phyloP scores from a whole-genome alignment of 2,888 invertebrate genomes.

The Colletes collaris region DNA sequence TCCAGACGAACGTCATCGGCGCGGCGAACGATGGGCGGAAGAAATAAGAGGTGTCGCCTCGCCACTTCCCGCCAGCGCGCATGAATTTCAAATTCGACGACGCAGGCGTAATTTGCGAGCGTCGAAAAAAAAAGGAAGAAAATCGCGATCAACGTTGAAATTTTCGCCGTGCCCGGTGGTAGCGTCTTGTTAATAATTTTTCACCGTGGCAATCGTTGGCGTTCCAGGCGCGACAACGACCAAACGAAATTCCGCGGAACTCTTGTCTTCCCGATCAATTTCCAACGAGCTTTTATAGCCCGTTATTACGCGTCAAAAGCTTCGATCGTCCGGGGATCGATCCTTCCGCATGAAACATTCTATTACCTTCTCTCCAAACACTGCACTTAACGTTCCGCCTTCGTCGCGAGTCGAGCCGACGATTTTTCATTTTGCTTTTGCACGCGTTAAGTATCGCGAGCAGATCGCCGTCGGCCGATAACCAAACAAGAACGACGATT shows the following conservation, averaged over 20 bases:
- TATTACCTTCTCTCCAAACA: slow-evolving; percentile 7
- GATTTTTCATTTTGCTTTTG: neutral
- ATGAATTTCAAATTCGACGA: slow-evolving; percentile 24
- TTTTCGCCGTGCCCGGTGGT: neutral
- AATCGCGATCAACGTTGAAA: neutral
- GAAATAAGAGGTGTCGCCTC: slow-evolving; percentile 14
- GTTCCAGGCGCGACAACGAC: neutral
- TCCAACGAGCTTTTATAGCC: slow-evolving; percentile 18
- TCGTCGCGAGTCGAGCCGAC: too few species aligned
- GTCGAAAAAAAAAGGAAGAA: neutral
- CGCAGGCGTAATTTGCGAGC: slow-evolving; percentile 36
- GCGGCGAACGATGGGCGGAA: slow-evolving; percentile 4
- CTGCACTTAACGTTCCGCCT: neutral
- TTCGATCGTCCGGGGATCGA: slow-evolving; percentile 14
- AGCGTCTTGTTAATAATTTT: slow-evolving; percentile 24
- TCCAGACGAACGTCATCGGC: neutral
- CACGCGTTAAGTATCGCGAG: neutral
- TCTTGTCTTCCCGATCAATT: slow-evolving; percentile 26
- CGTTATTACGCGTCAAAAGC: slow-evolving; percentile 35
- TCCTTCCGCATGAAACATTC: slow-evolving; percentile 11
- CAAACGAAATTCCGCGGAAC: slow-evolving; percentile 16
- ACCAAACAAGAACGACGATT: slow-evolving; percentile 27
- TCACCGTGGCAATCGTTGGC: neutral
- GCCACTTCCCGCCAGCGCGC: neutral
- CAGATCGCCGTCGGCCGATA: slow-evolving; percentile 20